These are phyloP conservation scores for Danio kyathit DNA, from an alignment of 2,797 vertebrate species.

Conservation along the genomic window DNA sequence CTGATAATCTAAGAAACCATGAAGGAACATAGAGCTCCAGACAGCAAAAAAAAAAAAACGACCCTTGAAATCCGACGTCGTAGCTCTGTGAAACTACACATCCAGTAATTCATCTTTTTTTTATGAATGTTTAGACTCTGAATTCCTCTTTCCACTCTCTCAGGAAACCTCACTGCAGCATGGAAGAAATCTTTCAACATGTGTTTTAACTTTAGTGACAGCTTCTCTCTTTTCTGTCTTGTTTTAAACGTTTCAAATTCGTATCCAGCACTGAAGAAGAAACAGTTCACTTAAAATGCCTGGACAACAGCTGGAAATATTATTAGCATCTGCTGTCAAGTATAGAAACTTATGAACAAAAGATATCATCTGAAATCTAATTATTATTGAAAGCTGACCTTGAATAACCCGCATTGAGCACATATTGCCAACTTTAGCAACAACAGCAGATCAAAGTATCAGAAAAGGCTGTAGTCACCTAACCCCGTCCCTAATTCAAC, in stretches of 20 bases:
- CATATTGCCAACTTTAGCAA: background rate
- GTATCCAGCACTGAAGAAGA: conserved; percentile 23
- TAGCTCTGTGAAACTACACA: background rate
- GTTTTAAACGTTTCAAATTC: conserved; percentile 37
- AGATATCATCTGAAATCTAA: too few species aligned
- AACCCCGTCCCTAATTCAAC: too few species aligned
- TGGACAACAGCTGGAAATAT: background rate
- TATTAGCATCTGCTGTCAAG: background rate
- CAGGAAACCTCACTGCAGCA: conserved; percentile 2
- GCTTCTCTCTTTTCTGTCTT: conserved; percentile 34
- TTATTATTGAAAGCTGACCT: background rate
- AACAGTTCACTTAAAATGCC: background rate
- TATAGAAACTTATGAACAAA: too few species aligned
- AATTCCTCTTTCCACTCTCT: conserved; percentile 27
- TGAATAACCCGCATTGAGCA: background rate
- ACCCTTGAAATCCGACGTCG: background rate
- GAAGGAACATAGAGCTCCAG: background rate
- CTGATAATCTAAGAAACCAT: background rate
- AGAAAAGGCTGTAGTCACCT: background rate
- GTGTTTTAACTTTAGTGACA: conserved; percentile 25
- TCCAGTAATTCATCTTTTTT: conserved; percentile 10
- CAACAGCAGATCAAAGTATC: background rate
- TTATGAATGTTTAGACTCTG: conserved; percentile 18
- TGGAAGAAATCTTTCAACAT: conserved; percentile 18
- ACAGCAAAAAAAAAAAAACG: background rate